Evolutionary conservation across 2,797 vertebrate species (phyloP), one percentile per base, ranked within the genome.

Genomic region (Cercopithecus diana): DNA sequence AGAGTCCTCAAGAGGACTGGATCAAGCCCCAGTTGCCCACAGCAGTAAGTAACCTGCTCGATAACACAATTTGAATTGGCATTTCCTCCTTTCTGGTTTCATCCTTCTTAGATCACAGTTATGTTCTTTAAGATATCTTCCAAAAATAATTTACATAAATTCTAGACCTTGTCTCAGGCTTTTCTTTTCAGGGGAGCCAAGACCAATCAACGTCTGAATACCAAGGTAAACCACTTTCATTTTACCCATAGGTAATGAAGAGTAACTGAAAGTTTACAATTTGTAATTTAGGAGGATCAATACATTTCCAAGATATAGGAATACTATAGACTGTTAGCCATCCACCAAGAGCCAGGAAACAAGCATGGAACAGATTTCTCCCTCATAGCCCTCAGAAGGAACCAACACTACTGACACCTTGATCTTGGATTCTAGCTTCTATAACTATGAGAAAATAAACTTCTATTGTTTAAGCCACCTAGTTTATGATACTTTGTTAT

Each of bases 221-320:
- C n/a, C 61, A 92, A 81, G 7, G 17, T 41, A 92, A 76, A 4
- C 48, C 58, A 50, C 7, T 76, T 92, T 12, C 12, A 93, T 88
- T 95, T 98, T 79, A 50, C 80, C 83, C 41, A 85, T 3, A 84
- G n/a, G 3, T 52, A 90, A 84, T 55, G 17, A 97, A 67, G 87
- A 84, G 50, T 57, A 14, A 85, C 28, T 96, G 64, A 87, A 95
- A 90, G 24, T 58, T 90, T 93, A 73, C 39, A 58, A 75, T 19
- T 24, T 95, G 0, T 83, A 58, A 58, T 79, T 88, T 89, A 70
- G 79, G 19, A 80, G 24, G 55, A 58, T 36, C 3, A 84, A 10
- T 83, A 28, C 67, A 87, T 80, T 93, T 83, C 19, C 4, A 64
- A 3, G 14, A 36, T n/a, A 13, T 87, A 89, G 73, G 36, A n/a